phyloP scores from a whole-genome alignment of 1,140 invertebrate genomes.

The Rhyacophila brunnea region DNA sequence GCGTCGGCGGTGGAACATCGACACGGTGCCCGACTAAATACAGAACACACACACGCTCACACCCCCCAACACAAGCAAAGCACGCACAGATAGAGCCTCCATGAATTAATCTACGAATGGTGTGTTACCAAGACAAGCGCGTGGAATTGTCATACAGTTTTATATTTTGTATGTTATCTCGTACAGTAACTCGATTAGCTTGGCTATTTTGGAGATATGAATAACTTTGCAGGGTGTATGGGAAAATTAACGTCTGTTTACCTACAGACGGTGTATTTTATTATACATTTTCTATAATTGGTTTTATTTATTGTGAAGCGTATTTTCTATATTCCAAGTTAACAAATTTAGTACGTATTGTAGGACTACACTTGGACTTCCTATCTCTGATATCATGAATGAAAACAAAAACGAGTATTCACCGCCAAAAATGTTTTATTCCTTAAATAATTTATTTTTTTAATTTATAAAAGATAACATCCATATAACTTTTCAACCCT shows the following conservation, averaged over 20 bases:
- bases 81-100: slow-evolving; percentile 2
- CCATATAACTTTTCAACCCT: too few species aligned
- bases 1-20: slow-evolving; percentile 20
- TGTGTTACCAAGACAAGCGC: slow-evolving; percentile 14
- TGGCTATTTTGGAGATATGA: slow-evolving; percentile 16
- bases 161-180: not conserved
- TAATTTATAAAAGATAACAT: too few species aligned
- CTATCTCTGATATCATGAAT: too few species aligned
- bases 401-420: too few species aligned
- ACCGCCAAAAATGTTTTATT: too few species aligned
- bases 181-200: slow-evolving; percentile 14
- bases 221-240: slow-evolving; percentile 10
- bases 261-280: too few species aligned
- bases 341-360: too few species aligned
- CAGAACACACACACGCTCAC: slow-evolving; percentile 4
- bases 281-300: too few species aligned
- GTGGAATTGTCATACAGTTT: not conserved
- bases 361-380: too few species aligned
- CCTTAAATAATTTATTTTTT: too few species aligned
- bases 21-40: slow-evolving; percentile 31
- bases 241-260: slow-evolving; percentile 10
- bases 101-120: slow-evolving; percentile 17
- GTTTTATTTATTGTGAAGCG: too few species aligned
- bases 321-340: too few species aligned
- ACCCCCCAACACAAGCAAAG: not conserved